Evolutionary conservation across 1,140 invertebrate genomes (phyloP).

Genomic region (Drosophila jambulina): DNA sequence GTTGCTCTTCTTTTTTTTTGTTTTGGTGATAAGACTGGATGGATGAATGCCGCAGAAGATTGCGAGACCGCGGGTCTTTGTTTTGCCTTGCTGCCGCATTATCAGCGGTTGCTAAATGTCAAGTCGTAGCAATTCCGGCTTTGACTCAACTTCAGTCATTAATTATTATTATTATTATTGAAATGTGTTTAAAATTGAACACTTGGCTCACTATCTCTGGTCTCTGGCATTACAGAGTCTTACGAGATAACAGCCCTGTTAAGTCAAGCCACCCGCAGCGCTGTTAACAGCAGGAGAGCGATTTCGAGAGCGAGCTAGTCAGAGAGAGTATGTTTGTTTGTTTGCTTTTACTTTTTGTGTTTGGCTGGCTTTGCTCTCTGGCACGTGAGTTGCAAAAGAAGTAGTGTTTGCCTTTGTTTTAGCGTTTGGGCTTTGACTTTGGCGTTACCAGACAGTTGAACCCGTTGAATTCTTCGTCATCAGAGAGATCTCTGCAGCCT

Average conservation of each 20-base stretch:
- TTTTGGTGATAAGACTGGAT: slow-evolving; percentile 55
- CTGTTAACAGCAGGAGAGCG: slow-evolving; percentile 52
- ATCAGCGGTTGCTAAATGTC: slow-evolving; percentile 53
- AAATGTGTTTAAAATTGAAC: slow-evolving; percentile 27
- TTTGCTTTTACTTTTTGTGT: slow-evolving; percentile 42
- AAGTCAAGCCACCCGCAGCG: slow-evolving; percentile 53
- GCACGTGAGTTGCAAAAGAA: slow-evolving; percentile 32
- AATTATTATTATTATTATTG: slow-evolving; percentile 36
- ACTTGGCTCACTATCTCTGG: slow-evolving; percentile 7
- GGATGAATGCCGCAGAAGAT: slow-evolving; percentile 55
- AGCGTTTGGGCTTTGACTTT: slow-evolving; percentile 12
- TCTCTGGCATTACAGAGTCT: not conserved
- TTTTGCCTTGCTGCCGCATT: slow-evolving; percentile 38
- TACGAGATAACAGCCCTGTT: slow-evolving; percentile 39
- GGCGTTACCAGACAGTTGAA: slow-evolving; percentile 49
- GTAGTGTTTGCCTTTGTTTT: slow-evolving; percentile 27
- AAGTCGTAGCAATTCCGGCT: slow-evolving; percentile 37
- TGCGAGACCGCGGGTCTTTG: slow-evolving; percentile 42
- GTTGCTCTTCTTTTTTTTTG: slow-evolving; percentile 10
- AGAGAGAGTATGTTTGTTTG: slow-evolving; percentile 6
- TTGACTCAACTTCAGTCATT: slow-evolving; percentile 25
- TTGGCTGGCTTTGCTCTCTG: slow-evolving; percentile 37
- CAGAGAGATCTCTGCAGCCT: slow-evolving; percentile 14
- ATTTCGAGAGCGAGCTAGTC: not conserved
- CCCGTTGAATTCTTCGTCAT: slow-evolving; percentile 3